phyloP scores from a whole-genome alignment of 2,113 vertebrate genomes.

The Tinamus guttatus region DNA sequence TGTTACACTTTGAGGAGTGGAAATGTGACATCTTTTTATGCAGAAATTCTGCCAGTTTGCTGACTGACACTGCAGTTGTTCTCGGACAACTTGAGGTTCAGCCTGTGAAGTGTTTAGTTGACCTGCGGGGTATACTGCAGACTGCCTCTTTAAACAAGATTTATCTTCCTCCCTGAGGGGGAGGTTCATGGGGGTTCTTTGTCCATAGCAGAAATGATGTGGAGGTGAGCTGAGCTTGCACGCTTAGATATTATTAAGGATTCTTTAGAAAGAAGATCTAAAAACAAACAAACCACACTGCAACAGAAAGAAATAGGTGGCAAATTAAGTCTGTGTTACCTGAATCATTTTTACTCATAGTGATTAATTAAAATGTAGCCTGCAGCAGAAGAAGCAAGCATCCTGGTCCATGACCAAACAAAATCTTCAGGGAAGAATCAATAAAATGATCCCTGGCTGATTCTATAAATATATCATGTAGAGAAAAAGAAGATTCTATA shows the following conservation, averaged over 20 bases:
- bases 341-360: not conserved
- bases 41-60: not conserved
- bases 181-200: not conserved
- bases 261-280: not conserved
- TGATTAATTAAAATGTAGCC: slow-evolving; percentile 52
- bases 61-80: not conserved
- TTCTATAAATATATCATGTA: not conserved
- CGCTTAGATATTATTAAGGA: not conserved
- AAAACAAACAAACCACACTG: not conserved
- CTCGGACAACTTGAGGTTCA: not conserved
- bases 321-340: not conserved
- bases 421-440: slow-evolving; percentile 20
- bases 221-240: not conserved
- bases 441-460: not conserved
- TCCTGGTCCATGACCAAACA: not conserved
- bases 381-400: not conserved
- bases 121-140: not conserved
- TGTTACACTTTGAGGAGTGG: not conserved
- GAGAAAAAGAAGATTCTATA: not conserved
- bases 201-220: not conserved
- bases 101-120: not conserved
- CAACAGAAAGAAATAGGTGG: not conserved
- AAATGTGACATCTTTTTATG: not conserved
- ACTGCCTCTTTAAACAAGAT: not conserved
- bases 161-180: not conserved